Evolutionary conservation across 1,140 invertebrate genomes (phyloP), one percentile per base, ranked within the genome.

Genomic region (Coelopa frigida): DNA sequence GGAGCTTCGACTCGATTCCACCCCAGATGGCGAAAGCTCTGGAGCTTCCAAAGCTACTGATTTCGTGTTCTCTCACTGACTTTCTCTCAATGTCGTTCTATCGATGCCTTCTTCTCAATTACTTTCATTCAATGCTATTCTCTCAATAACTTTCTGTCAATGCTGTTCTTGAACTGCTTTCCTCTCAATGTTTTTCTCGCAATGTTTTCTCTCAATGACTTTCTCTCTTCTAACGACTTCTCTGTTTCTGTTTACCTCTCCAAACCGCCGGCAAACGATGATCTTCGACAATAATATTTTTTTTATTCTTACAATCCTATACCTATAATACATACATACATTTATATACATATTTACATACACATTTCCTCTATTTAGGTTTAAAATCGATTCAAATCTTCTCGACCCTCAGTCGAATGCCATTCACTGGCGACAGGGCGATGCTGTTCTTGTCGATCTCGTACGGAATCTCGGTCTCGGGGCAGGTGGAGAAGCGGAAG

Each of bases 371-470:
- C n/a, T n/a, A n/a, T n/a, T n/a, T n/a, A n/a, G n/a, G n/a, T n/a
- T n/a, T n/a, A n/a, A n/a, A n/a, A n/a, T n/a, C n/a, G n/a, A n/a
- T 42, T 46, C 32, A 47, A 18, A 52, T n/a, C 6, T 15, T 41
- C 14, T 46, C 38, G 10, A 71, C 51, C 15, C 59, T 44, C 14
- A 72, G 51, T 56, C 62, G 66, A 32, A 71, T 56, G 35, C 70
- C 71, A 40, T 57, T 55, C 18, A 63, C 48, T 2, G 70, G 58
- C 14, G 59, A 40, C 18, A 70, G 44, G 43, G 70, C 50, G 24
- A 71, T 67, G 15, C 56, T 59, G 44, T 54, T 54, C 2, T 50
- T 62, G 45, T 61, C 58, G 59, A 70, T 65, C 48, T 58, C 58
- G 12, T 72, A 29, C 2, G 71, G 71, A 23, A 69, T 46, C 37